Percentiles rank a stretch among this genome's conserved stretches.
phyloP scores from a whole-genome alignment of 2,113 vertebrate species.

The Saccopteryx leptura region DNA sequence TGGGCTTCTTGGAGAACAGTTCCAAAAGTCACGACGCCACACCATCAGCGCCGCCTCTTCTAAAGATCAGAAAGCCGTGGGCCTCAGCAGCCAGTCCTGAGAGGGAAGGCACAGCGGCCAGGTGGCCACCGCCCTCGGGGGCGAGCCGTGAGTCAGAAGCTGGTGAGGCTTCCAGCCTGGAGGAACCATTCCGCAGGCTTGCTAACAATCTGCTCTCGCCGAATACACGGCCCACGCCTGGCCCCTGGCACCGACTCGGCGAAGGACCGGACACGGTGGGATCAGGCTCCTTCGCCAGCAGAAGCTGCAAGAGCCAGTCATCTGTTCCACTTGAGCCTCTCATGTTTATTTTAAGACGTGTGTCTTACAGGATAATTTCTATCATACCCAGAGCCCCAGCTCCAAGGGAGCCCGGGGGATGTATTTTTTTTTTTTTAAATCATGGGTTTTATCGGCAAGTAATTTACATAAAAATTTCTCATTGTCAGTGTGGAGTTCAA shows the following conservation, averaged over 20 bases:
- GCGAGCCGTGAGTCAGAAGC: constrained; percentile 46
- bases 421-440: neutral
- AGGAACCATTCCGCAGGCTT: neutral
- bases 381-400: neutral
- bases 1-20: neutral
- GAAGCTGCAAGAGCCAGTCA: neutral
- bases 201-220: neutral
- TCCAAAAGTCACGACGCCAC: neutral
- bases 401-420: neutral
- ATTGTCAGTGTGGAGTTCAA: neutral
- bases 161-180: neutral
- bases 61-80: neutral
- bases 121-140: neutral
- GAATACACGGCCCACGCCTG: neutral
- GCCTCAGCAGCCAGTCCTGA: neutral
- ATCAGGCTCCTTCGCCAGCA: neutral
- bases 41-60: neutral
- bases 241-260: constrained; percentile 47
- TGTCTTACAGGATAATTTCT: neutral
- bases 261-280: neutral
- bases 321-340: constrained; percentile 27
- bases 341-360: neutral
- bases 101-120: neutral
- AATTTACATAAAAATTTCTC: neutral
- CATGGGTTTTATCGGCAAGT: neutral